Evolutionary conservation across 92 coral and sea anemone species (phyloP), one percentile per base, ranked within the genome.

Genomic region (Actinernus sp.): DNA sequence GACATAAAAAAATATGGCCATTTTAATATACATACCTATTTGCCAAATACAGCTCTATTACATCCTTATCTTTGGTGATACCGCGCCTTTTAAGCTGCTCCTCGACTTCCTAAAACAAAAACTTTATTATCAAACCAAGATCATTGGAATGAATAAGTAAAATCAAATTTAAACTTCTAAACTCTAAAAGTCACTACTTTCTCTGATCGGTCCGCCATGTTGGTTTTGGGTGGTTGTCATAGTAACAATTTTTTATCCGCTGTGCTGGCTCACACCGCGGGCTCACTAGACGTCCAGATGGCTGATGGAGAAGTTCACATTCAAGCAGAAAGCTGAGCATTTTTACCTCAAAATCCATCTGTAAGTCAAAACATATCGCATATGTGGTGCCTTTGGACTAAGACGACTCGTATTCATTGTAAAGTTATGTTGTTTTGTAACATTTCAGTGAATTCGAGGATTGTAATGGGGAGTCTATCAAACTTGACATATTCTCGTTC

Each of bases 1-100:
- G n/a, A n/a, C n/a, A n/a, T n/a, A n/a, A n/a, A n/a, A n/a, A n/a
- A n/a, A n/a, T n/a, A n/a, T n/a, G n/a, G n/a, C n/a, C n/a, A n/a
- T n/a, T n/a, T n/a, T n/a, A n/a, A n/a, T n/a, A 2, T 58, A 33
- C 78, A 26, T 13, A 88, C 97, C 91, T 83, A 59, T 87, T 55
- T 43, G 85, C 91, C 61, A 91, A 56, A 64, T 91, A 87, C 32
- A 91, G 34, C 78, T 91, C 97, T 8, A 74, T 62, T 26, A 91
- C 94, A 30, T 91, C 97, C 59, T 75, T 89, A 57, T 89, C 92
- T 46, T 89, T 89, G 14, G 86, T 44, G 34, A 85, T 80, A 16
- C 58, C 58, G 13, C 88, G 77, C 80, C 73, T 85, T 63, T 75
- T 67, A 12, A 89, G 76, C 74, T 89, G 96, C 43, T 85, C 59